Evolutionary conservation across 2,888 invertebrate genomes (phyloP).

Genomic region (Megastigmus dorsalis): DNA sequence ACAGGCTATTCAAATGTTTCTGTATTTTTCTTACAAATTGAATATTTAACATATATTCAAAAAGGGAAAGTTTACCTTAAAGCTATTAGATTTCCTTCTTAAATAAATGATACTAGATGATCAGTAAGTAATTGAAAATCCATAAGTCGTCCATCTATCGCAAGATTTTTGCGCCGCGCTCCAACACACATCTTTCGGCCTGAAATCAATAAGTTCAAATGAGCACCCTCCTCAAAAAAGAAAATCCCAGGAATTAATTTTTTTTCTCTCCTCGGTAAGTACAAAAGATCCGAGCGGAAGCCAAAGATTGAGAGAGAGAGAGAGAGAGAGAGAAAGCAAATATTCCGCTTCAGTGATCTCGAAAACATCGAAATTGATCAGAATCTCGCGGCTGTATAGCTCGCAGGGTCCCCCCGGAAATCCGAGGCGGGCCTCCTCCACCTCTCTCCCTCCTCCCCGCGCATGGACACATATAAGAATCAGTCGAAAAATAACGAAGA

Average conservation of each 20-base stretch:
- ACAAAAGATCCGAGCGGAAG: background rate
- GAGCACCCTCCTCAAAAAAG: background rate
- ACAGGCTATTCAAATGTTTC: too few relatives aligned
- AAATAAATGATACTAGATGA: too few relatives aligned
- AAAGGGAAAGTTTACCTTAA: too few relatives aligned
- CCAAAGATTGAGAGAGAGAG: too few relatives aligned
- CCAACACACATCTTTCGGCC: background rate
- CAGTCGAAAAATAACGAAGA: constrained; percentile 22
- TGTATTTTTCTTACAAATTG: too few relatives aligned
- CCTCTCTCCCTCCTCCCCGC: too few relatives aligned
- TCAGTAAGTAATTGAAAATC: too few relatives aligned
- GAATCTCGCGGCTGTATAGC: background rate
- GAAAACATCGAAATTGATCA: constrained; percentile 9
- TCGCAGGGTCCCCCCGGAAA: background rate
- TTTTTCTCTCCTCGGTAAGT: background rate
- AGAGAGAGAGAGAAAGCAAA: background rate
- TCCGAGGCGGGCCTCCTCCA: background rate
- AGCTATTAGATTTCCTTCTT: too few relatives aligned
- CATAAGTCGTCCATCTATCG: too few relatives aligned
- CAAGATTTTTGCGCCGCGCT: background rate
- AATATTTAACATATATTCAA: too few relatives aligned
- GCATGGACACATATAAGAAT: constrained; percentile 8
- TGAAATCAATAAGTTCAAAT: background rate
- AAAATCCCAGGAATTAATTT: background rate
- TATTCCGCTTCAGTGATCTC: constrained; percentile 3